A percentile compares a stretch with the other conserved stretches of the same genome.
Evolutionary conservation across 2,888 invertebrate species (phyloP).

Genomic region (Tachystola acroxantha): DNA sequence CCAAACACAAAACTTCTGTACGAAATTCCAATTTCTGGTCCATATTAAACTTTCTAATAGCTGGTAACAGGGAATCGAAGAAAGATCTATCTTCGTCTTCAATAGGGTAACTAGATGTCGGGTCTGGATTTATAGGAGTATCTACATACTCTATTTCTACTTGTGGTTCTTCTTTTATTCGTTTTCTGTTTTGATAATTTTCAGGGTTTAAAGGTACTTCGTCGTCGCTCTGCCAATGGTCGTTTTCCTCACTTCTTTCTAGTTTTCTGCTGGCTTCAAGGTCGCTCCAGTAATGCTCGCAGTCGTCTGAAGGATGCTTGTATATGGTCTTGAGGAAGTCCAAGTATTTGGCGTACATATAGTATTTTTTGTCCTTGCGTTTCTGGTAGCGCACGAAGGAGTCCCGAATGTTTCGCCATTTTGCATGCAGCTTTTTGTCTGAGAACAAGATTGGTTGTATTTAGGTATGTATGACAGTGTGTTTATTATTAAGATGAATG

Average conservation of each 20-base stretch:
- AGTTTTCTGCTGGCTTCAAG: conserved; percentile 6
- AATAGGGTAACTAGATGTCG: conserved; percentile 22
- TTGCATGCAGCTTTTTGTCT: conserved; percentile 54
- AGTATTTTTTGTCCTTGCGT: conserved; percentile 36
- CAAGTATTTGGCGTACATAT: conserved; percentile 52
- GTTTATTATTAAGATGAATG: no score
- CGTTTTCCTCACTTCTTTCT: no score
- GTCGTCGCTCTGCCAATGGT: conserved; percentile 28
- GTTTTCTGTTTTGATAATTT: conserved; percentile 38
- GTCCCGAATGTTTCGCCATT: conserved; percentile 68
- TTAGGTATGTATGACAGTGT: background rate
- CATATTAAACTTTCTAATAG: conserved; percentile 49
- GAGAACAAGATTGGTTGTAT: no score
- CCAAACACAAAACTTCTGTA: conserved; percentile 42
- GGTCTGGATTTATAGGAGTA: conserved; percentile 29
- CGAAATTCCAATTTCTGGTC: conserved; percentile 61
- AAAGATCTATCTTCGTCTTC: conserved; percentile 60
- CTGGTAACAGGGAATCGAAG: conserved; percentile 57
- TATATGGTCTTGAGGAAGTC: conserved; percentile 45
- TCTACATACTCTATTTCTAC: conserved; percentile 47
- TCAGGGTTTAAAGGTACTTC: conserved; percentile 26
- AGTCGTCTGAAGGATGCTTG: conserved; percentile 27
- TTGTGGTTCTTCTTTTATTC: conserved; percentile 21
- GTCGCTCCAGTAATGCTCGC: conserved; percentile 20
- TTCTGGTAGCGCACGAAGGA: conserved; percentile 52